Base-by-base conservation (phyloP, 2,113 vertebrate genomes). In the Elephantulus edwardii region DNA sequence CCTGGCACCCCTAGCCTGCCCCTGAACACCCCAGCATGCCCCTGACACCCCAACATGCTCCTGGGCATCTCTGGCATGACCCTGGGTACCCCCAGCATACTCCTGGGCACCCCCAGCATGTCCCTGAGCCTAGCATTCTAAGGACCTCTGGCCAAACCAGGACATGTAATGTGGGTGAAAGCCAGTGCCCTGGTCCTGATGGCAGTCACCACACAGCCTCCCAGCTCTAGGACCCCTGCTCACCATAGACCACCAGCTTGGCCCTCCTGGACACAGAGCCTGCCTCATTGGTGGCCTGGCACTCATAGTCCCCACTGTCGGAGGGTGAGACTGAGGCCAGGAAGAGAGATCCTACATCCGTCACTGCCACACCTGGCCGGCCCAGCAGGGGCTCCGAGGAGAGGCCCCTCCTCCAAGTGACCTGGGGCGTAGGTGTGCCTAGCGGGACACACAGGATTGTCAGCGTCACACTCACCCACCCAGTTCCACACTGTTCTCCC, bases 241-340 rank as follows among this genome's bases (percentile, higher is more conserved):
- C 93, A 99, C 98, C 98, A 3, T 97, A 97, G 33, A 99, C 98
- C 96, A 98, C 97, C 68, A 99, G 95, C 68, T 97, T 97, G 33
- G 97, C 97, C 83, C 97, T 98, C 91, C 97, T 97, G 96, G 98
- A 98, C 0, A 96, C 96, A 5, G 98, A 98, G 64, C 98, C 98
- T 0, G 96, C 98, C 93, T 98, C 98, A 35, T 98, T 99, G 88
- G 97, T 97, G 38, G 98, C 98, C 91, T 98, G 97, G 74, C 98
- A 99, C 88, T 97, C 98, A 4, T 98, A 99, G 82, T 98, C 98
- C 35, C 98, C 98, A 0, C 98, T 96, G 94, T 98, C 98, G 14
- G 94, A 83, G 86, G 98, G 98, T 44, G 97, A 97, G 30, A 97
- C 97, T 0, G 96, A 87, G 52, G 96, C 96, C 96, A 99, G 98